Conservation (phyloP, 2,113 vertebrate species). For the Taxidea taxus region DNA sequence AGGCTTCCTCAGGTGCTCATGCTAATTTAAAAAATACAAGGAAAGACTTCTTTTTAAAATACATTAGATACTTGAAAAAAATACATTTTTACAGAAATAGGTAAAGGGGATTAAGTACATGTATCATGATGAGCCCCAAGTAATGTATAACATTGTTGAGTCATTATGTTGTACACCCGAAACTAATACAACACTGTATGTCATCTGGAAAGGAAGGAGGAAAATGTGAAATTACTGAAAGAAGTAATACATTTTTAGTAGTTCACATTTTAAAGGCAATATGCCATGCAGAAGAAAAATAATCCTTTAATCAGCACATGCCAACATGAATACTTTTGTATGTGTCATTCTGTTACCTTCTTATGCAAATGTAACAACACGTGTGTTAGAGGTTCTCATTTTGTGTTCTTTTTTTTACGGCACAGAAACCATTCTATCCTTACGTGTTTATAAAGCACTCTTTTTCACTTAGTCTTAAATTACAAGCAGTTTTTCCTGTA, state of each 20-base stretch:
- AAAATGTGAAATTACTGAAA: neutral
- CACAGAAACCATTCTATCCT: neutral
- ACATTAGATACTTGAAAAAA: neutral
- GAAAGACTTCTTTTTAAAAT: neutral
- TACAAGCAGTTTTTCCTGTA: neutral
- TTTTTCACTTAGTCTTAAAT: neutral
- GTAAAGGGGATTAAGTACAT: neutral
- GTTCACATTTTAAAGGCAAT: neutral
- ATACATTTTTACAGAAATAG: neutral
- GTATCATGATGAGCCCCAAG: neutral
- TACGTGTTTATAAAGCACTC: neutral
- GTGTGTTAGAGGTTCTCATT: neutral
- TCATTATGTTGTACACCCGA: neutral
- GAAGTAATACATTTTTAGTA: neutral
- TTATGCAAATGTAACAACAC: neutral
- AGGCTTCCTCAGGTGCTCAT: neutral
- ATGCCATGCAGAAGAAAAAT: neutral
- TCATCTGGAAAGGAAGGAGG: neutral
- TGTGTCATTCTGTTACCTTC: neutral
- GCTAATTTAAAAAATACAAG: neutral
- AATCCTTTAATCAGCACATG: neutral
- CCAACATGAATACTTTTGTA: neutral
- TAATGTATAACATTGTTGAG: neutral
- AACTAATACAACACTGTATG: neutral
- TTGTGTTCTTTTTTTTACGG: neutral